These are phyloP conservation scores for Hipposideros larvatus DNA, from an alignment of 2,797 vertebrate genomes.

Conservation along the genomic window DNA sequence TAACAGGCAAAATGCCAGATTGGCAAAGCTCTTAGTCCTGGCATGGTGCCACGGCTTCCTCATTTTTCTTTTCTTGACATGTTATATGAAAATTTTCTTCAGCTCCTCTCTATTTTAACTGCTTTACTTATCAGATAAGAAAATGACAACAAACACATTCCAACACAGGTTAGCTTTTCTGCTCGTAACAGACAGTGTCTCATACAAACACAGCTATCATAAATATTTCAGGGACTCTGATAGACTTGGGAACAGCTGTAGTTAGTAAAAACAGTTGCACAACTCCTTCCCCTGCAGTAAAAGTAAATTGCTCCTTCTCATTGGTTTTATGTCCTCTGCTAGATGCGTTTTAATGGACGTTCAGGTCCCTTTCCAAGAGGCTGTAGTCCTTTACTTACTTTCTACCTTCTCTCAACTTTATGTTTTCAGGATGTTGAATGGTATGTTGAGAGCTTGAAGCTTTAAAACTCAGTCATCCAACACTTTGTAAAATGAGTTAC, in stretches of 20 bases:
- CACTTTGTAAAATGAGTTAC: constrained; percentile 64
- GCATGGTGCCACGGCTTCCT: constrained; percentile 66
- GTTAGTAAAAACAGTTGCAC: constrained; percentile 79
- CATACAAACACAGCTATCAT: constrained; percentile 33
- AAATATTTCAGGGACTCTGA: constrained; percentile 75
- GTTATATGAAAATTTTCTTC: neutral
- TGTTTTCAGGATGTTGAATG: constrained; percentile 59
- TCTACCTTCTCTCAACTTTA: neutral
- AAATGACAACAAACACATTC: constrained; percentile 59
- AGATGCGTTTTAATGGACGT: constrained; percentile 75
- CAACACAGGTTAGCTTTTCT: constrained; percentile 53
- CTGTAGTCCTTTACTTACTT: constrained; percentile 34
- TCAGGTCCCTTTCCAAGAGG: constrained; percentile 28
- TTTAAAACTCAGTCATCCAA: constrained; percentile 79
- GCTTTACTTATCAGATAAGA: constrained; percentile 14
- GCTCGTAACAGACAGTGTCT: constrained; percentile 38
- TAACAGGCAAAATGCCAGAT: constrained; percentile 76
- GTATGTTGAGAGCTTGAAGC: constrained; percentile 59
- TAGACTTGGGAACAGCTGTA: constrained; percentile 56
- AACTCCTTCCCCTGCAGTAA: constrained; percentile 75
- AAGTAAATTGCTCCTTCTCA: constrained; percentile 77
- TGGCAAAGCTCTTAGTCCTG: constrained; percentile 75
- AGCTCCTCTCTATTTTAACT: constrained; percentile 18
- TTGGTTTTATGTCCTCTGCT: constrained; percentile 74
- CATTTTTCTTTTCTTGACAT: constrained; percentile 66